phyloP scores from a whole-genome alignment of 2,888 invertebrate genomes.

The Blastobasis lacticolella region DNA sequence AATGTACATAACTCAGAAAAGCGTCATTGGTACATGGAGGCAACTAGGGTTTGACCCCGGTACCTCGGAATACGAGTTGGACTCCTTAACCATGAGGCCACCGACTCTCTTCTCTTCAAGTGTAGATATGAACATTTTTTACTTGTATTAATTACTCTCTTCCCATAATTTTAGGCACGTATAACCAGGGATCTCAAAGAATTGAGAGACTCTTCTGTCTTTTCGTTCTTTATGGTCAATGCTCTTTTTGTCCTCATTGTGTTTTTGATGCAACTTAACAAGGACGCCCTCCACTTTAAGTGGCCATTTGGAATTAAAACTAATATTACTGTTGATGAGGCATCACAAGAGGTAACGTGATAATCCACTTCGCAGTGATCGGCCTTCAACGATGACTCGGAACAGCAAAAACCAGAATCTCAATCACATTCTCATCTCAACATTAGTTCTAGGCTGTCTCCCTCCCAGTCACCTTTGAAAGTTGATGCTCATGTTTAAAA shows the following conservation, averaged over 20 bases:
- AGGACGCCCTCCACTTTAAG: constrained; percentile 95
- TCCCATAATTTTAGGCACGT: constrained; percentile 84
- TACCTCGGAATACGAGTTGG: too few species aligned
- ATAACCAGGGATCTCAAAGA: constrained; percentile 94
- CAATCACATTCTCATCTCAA: constrained; percentile 12
- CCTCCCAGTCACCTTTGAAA: constrained; percentile 74
- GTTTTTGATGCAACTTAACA: constrained; percentile 98
- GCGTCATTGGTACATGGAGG: too few species aligned
- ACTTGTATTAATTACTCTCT: constrained; percentile 30
- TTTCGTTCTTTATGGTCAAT: constrained; percentile 99
- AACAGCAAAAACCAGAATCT: constrained; percentile 15
- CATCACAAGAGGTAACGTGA: constrained; percentile 91
- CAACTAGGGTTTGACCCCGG: too few species aligned
- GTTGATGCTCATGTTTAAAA: constrained; percentile 53
- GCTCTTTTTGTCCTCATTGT: constrained; percentile 99
- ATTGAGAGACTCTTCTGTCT: constrained; percentile 94
- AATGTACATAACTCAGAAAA: too few species aligned
- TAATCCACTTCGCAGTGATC: constrained; percentile 55
- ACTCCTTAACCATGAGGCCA: too few species aligned
- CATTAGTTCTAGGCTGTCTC: constrained; percentile 19
- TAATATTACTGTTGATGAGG: constrained; percentile 93
- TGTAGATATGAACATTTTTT: too few species aligned
- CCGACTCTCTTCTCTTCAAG: too few species aligned
- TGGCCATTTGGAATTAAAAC: constrained; percentile 97
- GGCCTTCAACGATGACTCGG: constrained; percentile 69